Conservation (phyloP, 2,113 vertebrate species). For the Cephalopholis sonnerati region DNA sequence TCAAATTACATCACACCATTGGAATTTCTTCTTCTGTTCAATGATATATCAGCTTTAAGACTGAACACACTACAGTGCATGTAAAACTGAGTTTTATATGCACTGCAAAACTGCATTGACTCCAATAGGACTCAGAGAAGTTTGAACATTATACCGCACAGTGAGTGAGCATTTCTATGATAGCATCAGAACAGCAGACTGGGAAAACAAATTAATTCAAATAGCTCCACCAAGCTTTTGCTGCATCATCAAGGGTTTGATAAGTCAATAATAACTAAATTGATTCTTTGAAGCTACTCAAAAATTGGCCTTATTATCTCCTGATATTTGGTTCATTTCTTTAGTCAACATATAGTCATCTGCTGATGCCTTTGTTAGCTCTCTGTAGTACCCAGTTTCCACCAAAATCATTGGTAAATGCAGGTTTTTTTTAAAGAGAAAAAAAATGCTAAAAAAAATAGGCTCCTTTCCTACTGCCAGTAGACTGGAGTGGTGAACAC, state of each 20-base stretch:
- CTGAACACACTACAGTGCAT: background rate
- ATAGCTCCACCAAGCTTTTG: background rate
- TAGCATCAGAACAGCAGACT: background rate
- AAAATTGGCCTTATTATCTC: conserved; percentile 11
- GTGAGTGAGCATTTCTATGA: background rate
- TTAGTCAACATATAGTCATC: too few species aligned
- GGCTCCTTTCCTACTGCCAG: too few species aligned
- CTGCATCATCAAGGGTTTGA: background rate
- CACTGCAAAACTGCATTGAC: background rate
- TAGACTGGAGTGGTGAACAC: too few species aligned
- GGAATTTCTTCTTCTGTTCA: too few species aligned
- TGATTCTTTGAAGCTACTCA: background rate
- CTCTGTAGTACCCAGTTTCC: too few species aligned
- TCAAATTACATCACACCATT: background rate
- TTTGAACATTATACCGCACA: background rate
- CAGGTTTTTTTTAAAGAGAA: too few species aligned
- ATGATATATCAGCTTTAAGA: background rate
- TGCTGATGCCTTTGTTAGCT: background rate
- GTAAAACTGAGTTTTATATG: background rate
- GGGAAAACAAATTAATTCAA: background rate
- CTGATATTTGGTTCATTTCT: too few species aligned
- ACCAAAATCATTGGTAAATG: too few species aligned
- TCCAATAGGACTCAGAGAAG: background rate
- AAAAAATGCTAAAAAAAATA: too few species aligned
- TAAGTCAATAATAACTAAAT: background rate